Conservation (phyloP, 2,888 invertebrate species). For the Biston betularia region DNA sequence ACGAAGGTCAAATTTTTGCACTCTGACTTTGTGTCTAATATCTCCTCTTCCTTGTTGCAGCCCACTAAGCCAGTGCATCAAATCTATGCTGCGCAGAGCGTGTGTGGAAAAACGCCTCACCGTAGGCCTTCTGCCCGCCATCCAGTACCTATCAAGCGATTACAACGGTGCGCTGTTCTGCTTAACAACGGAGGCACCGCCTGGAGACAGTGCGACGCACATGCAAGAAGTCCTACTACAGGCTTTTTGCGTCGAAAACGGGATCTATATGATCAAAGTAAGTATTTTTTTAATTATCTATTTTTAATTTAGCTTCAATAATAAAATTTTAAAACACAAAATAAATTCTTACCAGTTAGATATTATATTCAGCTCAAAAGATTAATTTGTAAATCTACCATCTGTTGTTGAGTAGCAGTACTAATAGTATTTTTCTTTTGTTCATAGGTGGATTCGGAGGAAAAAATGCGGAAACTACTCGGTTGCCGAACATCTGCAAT, state of each 20-base stretch:
- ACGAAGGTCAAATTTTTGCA: slow-evolving; percentile 8
- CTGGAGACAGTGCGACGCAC: slow-evolving; percentile 91
- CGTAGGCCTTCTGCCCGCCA: slow-evolving; percentile 88
- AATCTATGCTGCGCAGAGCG: slow-evolving; percentile 83
- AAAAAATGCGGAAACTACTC: slow-evolving; percentile 79
- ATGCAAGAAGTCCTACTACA: slow-evolving; percentile 92
- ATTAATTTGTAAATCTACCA: slow-evolving; percentile 8
- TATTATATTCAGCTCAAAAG: neutral
- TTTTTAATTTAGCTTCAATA: neutral
- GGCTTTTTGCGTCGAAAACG: slow-evolving; percentile 92
- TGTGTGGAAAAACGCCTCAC: slow-evolving; percentile 86
- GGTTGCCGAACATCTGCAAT: slow-evolving; percentile 72
- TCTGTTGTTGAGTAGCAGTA: slow-evolving; percentile 35
- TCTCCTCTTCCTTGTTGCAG: slow-evolving; percentile 66
- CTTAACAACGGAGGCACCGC: slow-evolving; percentile 88
- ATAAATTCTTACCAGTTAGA: no score
- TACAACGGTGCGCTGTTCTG: slow-evolving; percentile 89
- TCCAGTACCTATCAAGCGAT: slow-evolving; percentile 86
- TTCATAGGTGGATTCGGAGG: slow-evolving; percentile 86
- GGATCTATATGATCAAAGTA: slow-evolving; percentile 91
- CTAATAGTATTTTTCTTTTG: slow-evolving; percentile 58
- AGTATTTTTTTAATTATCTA: slow-evolving; percentile 46
- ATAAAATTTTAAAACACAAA: no score
- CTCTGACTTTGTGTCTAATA: slow-evolving; percentile 14
- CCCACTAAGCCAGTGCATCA: slow-evolving; percentile 81